Conservation (phyloP, 1,140 invertebrate species). For the Mesaphorura yosii region DNA sequence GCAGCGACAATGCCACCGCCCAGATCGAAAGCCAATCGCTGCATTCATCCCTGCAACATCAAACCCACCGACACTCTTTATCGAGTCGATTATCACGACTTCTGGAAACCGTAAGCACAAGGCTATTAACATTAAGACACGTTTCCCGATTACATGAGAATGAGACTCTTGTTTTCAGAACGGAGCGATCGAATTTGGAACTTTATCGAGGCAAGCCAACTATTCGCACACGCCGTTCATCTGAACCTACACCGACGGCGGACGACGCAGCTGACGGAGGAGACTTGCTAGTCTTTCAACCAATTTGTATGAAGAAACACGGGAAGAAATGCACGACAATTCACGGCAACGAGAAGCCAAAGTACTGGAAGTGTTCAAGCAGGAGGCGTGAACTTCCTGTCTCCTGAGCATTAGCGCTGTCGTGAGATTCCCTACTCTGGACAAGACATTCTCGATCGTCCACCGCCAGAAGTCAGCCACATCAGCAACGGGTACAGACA, state of each 20-base stretch:
- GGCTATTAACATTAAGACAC: background rate
- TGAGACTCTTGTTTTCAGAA: background rate
- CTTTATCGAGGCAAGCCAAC: conserved; percentile 15
- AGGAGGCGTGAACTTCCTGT: background rate
- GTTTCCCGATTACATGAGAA: background rate
- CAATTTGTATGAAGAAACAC: background rate
- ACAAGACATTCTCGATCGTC: conserved; percentile 4
- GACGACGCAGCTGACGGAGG: conserved; percentile 5
- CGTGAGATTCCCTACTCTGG: conserved; percentile 8
- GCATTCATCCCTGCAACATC: conserved; percentile 17
- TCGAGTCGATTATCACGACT: conserved; percentile 12
- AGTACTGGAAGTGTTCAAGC: too few relatives aligned
- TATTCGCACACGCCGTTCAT: background rate
- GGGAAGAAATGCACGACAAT: background rate
- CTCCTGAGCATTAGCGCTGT: background rate
- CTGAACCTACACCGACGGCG: background rate
- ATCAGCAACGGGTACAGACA: conserved; percentile 8
- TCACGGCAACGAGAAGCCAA: background rate
- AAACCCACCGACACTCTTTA: conserved; percentile 13
- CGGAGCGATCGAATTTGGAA: background rate
- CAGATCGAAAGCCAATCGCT: conserved; percentile 16
- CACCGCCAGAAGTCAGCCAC: background rate
- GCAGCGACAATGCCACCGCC: conserved; percentile 20
- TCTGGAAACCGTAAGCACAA: conserved; percentile 18
- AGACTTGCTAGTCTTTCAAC: conserved; percentile 11